Conservation (phyloP, 2,888 invertebrate genomes). For the Drosophila pseudotakahashii region DNA sequence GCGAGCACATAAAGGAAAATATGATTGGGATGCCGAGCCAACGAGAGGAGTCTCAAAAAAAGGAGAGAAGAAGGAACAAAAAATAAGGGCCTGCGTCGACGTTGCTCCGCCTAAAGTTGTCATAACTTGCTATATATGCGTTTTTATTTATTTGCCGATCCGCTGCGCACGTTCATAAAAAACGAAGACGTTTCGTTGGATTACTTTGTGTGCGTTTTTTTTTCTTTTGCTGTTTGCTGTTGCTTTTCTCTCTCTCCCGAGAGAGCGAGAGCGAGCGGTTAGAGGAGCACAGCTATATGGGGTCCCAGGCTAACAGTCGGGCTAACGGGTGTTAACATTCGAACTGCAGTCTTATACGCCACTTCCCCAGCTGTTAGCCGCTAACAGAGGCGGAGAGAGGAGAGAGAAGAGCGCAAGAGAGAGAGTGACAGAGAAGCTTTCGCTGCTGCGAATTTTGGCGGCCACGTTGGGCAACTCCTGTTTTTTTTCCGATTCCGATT, state of each 20-base stretch:
- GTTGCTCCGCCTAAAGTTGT: slow-evolving; percentile 85
- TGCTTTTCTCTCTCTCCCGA: not conserved
- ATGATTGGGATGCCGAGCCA: slow-evolving; percentile 65
- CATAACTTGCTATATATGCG: slow-evolving; percentile 81
- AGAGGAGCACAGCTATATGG: slow-evolving; percentile 28
- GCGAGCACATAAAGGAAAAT: slow-evolving; percentile 53
- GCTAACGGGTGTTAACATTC: slow-evolving; percentile 2
- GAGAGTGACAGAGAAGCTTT: slow-evolving; percentile 22
- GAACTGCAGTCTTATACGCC: slow-evolving; percentile 65
- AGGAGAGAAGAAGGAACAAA: slow-evolving; percentile 9
- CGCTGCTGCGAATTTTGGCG: slow-evolving; percentile 42
- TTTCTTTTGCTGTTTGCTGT: not conserved
- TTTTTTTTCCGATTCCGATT: slow-evolving; percentile 50
- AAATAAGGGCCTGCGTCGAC: slow-evolving; percentile 48
- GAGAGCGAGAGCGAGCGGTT: slow-evolving; percentile 7
- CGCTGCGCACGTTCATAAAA: slow-evolving; percentile 49
- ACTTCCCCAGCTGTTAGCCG: slow-evolving; percentile 54
- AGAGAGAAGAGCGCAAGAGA: not conserved
- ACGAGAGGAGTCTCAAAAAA: slow-evolving; percentile 39
- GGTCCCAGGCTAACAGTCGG: not conserved
- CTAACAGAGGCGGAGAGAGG: slow-evolving; percentile 19
- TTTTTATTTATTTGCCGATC: slow-evolving; percentile 69
- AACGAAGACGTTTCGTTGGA: slow-evolving; percentile 30
- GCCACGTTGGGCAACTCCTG: slow-evolving; percentile 24
- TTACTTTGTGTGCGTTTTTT: slow-evolving; percentile 13